Base-by-base conservation (phyloP, 2,888 invertebrate species). In the Drosophila pegasa region DNA sequence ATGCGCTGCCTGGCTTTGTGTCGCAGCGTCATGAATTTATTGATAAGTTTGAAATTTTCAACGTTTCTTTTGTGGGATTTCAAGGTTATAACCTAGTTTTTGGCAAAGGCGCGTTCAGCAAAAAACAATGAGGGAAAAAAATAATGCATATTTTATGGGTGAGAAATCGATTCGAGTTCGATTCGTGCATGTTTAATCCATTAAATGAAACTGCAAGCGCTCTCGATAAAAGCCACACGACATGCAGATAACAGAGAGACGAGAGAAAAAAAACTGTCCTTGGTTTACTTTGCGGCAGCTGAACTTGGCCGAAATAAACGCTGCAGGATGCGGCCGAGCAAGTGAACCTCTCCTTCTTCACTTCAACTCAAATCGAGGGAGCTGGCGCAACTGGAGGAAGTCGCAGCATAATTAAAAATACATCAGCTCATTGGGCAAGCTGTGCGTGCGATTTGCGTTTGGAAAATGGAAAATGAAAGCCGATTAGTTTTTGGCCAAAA, bases 41-140 rank as follows among this genome's bases (percentile, higher is more conserved):
- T 65, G 86, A 80, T 73, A 73, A 64, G 64, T 70, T 79, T 71
- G 64, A 78, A 87, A 63, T 57, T 50, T 67, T 71, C 33, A 77
- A 54, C 78, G 87, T 71, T 66, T 80, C 85, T 73, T 80, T 87
- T 83, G 85, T 82, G 48, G 47, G 33, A 59, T 86, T 89, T 86
- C 85, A 86, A 86, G 85, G 85, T 88, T 86, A 83, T 88, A 86
- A 89, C 85, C 85, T 65, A 86, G 80, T 82, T 89, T 89, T 80
- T 82, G 75, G 73, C 75, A 73, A 74, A 74, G 82, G 88, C 27
- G 75, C 63, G 63, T 43, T 48, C 79, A 48, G 60, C 58, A 14
- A 37, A 37, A 4, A n/a, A n/a, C 5, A 25, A 25, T 4, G 33
- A 25, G 12, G 20, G 10, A 47, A 25, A 43, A 9, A 68, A 31